A percentile compares a stretch with the other conserved stretches of the same genome.
Evolutionary conservation across 2,797 vertebrate genomes (phyloP).

Genomic region (Spheniscus humboldti): DNA sequence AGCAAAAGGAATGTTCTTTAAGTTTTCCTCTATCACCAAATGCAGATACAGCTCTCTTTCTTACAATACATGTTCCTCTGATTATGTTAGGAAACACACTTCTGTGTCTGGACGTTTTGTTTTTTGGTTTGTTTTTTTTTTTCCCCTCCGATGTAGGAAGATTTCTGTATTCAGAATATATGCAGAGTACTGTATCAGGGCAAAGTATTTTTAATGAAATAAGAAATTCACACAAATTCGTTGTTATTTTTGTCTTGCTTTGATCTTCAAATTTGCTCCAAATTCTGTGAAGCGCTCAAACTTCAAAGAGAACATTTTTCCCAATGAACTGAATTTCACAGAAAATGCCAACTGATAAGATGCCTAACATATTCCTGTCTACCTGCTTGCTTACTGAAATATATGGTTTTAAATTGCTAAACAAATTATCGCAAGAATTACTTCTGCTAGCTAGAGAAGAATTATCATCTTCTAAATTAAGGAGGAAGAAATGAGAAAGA

Average conservation of each 20-base stretch:
- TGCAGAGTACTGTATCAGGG: not conserved
- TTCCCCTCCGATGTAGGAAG: not conserved
- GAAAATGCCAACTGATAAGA: not conserved
- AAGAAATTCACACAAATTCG: not conserved
- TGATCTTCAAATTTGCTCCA: not conserved
- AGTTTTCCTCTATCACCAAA: not conserved
- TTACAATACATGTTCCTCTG: not conserved
- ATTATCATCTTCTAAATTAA: not conserved
- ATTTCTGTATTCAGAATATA: not conserved
- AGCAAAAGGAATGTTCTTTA: not conserved
- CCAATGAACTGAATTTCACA: not conserved
- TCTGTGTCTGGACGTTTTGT: not conserved
- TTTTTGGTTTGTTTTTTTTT: not conserved
- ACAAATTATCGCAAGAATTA: not conserved
- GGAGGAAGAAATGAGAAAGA: not conserved
- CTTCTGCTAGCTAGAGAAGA: not conserved
- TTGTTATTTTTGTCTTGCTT: not conserved
- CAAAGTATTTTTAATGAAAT: not conserved
- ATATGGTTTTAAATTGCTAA: not conserved
- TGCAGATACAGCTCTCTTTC: not conserved
- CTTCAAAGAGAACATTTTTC: not conserved
- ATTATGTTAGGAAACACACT: not conserved
- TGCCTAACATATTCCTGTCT: not conserved
- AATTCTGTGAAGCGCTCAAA: not conserved
- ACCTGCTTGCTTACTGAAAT: not conserved